These are phyloP conservation scores for Dolichomitus sp. DNA, from an alignment of 2,888 invertebrate genomes.

Conservation along the genomic window DNA sequence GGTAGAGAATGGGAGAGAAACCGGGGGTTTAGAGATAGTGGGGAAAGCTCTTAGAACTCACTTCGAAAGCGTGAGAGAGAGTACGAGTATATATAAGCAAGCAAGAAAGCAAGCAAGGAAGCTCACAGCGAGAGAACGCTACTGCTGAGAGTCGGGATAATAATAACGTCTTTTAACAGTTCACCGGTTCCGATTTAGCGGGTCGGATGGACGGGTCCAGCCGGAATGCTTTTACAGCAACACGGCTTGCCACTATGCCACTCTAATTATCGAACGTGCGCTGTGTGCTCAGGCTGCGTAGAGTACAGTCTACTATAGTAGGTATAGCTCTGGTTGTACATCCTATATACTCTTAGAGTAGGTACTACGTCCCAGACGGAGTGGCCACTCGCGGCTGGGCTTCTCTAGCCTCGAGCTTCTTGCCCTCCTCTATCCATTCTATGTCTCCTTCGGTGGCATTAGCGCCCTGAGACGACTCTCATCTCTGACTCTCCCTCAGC, in stretches of 20 bases:
- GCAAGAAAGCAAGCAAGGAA: neutral
- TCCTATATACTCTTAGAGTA: constrained; percentile 10
- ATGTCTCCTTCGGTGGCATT: constrained; percentile 19
- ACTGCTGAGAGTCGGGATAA: constrained; percentile 53
- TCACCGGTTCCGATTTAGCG: constrained; percentile 71
- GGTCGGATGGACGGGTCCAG: constrained; percentile 68
- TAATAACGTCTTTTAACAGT: constrained; percentile 69
- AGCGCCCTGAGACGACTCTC: constrained; percentile 32
- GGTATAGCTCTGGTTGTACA: neutral
- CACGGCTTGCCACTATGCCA: constrained; percentile 78
- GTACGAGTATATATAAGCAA: constrained; percentile 15
- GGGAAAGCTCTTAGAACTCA: constrained; percentile 31
- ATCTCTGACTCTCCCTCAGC: constrained; percentile 52
- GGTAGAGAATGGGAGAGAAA: constrained; percentile 16
- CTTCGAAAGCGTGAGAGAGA: neutral
- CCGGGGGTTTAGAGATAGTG: constrained; percentile 15
- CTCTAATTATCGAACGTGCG: constrained; percentile 76
- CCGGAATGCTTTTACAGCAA: constrained; percentile 78
- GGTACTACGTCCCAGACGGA: constrained; percentile 34
- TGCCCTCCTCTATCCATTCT: constrained; percentile 48
- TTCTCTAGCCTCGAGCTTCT: constrained; percentile 47
- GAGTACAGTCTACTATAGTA: constrained; percentile 10
- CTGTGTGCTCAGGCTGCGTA: constrained; percentile 48
- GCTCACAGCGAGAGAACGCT: neutral
- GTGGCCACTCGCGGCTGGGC: constrained; percentile 26